A percentile compares a stretch with the other conserved stretches of the same genome.
These are phyloP conservation scores for Neoaliturus tenellus DNA, from an alignment of 2,888 invertebrate genomes.

Conservation along the genomic window DNA sequence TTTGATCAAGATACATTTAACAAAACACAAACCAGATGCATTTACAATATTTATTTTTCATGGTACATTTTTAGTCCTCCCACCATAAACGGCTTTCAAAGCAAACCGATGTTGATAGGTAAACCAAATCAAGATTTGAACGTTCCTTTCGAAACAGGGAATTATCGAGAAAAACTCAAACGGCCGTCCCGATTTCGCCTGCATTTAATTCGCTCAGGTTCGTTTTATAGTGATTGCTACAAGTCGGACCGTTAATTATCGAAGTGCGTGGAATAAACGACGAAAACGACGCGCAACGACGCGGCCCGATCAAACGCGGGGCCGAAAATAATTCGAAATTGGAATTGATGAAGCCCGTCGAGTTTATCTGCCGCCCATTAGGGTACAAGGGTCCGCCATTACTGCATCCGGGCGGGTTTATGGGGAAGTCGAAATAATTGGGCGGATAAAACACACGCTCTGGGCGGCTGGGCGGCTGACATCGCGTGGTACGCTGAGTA, in stretches of 20 bases:
- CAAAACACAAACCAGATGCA: too few species aligned
- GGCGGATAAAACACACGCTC: constrained; percentile 20
- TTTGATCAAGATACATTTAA: too few species aligned
- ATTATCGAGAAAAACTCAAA: not conserved
- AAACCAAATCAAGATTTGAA: not conserved
- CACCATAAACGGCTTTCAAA: too few species aligned
- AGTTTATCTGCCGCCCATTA: constrained; percentile 32
- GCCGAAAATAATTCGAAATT: constrained; percentile 36
- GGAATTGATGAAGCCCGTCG: constrained; percentile 48
- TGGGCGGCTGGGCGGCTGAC: constrained; percentile 20
- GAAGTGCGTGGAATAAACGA: not conserved
- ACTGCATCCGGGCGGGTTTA: constrained; percentile 40
- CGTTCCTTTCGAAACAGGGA: not conserved
- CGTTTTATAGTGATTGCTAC: not conserved
- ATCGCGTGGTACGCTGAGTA: not conserved
- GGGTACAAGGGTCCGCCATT: constrained; percentile 38
- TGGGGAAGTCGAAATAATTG: constrained; percentile 40
- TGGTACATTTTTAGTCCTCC: too few species aligned
- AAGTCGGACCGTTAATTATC: not conserved
- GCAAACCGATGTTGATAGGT: too few species aligned
- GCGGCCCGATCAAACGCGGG: constrained; percentile 16
- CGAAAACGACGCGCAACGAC: not conserved
- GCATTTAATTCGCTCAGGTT: not conserved
- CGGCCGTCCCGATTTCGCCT: not conserved
- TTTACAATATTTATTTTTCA: too few species aligned